phyloP scores from a whole-genome alignment of 2,113 vertebrate genomes.

The Formicarius rufipectus region DNA sequence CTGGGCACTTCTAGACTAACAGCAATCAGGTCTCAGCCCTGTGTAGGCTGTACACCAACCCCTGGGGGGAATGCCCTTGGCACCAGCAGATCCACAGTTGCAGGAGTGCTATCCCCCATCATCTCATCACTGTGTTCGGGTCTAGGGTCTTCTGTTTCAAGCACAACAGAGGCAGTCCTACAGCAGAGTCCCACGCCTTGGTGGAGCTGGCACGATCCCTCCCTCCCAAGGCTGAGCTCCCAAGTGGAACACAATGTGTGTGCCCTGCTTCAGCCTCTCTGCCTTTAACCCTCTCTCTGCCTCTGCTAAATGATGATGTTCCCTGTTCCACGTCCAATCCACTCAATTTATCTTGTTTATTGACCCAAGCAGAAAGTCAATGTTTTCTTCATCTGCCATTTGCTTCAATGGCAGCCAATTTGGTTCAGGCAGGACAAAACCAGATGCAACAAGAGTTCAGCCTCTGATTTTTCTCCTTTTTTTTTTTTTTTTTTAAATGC shows the following conservation, averaged over 20 bases:
- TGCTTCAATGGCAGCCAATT: constrained; percentile 39
- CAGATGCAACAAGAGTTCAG: not conserved
- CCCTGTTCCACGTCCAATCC: not conserved
- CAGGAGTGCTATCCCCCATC: not conserved
- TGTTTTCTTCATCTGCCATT: constrained; percentile 71
- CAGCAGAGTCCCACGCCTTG: not conserved
- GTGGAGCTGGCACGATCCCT: not conserved
- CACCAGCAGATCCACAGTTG: not conserved
- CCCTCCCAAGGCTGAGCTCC: not conserved
- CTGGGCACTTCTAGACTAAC: not conserved
- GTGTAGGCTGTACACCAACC: rapidly evolving
- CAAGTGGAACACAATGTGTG: rapidly evolving
- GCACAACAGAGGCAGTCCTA: not conserved
- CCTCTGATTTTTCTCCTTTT: not conserved
- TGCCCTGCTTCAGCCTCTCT: not conserved
- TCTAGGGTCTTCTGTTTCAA: not conserved
- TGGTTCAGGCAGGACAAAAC: not conserved
- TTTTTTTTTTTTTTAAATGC: not conserved
- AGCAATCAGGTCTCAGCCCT: not conserved
- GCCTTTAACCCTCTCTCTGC: constrained; percentile 46
- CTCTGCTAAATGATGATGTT: constrained; percentile 61
- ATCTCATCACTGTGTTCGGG: not conserved
- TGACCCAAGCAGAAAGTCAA: constrained; percentile 74
- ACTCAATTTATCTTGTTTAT: constrained; percentile 73
- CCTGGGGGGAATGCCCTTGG: not conserved